These are phyloP conservation scores for Vulpes lagopus DNA, from an alignment of 2,113 vertebrate genomes.

Conservation along the genomic window DNA sequence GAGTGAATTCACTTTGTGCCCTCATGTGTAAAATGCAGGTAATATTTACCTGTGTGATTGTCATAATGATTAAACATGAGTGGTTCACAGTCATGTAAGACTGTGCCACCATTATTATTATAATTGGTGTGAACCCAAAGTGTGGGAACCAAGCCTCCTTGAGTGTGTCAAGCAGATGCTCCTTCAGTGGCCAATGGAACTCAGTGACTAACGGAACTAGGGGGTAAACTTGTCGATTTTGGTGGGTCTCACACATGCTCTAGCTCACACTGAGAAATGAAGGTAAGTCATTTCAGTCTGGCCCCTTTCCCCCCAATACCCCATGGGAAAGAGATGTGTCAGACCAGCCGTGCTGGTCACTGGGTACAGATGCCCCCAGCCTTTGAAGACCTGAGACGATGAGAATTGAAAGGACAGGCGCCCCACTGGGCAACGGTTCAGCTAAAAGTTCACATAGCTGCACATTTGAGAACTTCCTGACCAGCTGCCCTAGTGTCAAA, in stretches of 20 bases:
- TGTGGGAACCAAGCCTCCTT: neutral
- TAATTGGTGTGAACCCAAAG: neutral
- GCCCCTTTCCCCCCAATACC: neutral
- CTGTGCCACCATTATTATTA: neutral
- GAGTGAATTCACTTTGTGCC: neutral
- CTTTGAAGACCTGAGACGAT: constrained; percentile 73
- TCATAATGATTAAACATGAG: neutral
- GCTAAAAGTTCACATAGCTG: constrained; percentile 68
- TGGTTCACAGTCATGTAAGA: neutral
- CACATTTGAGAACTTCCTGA: constrained; percentile 76
- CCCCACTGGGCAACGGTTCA: constrained; percentile 60
- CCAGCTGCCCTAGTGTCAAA: constrained; percentile 44
- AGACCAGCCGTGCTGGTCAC: constrained; percentile 59
- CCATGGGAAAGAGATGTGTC: constrained; percentile 56
- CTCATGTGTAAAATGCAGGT: neutral
- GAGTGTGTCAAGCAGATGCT: neutral
- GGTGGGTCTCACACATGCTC: neutral
- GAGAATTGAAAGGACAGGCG: neutral
- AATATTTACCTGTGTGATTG: neutral
- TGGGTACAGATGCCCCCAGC: constrained; percentile 42
- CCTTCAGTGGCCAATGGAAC: neutral
- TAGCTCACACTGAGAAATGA: constrained; percentile 54
- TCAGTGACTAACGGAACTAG: neutral
- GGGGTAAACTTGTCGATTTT: neutral
- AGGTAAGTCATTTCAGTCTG: neutral